Evolutionary conservation across 2,888 invertebrate genomes (phyloP).

Genomic region (Lamellibrachia columna): DNA sequence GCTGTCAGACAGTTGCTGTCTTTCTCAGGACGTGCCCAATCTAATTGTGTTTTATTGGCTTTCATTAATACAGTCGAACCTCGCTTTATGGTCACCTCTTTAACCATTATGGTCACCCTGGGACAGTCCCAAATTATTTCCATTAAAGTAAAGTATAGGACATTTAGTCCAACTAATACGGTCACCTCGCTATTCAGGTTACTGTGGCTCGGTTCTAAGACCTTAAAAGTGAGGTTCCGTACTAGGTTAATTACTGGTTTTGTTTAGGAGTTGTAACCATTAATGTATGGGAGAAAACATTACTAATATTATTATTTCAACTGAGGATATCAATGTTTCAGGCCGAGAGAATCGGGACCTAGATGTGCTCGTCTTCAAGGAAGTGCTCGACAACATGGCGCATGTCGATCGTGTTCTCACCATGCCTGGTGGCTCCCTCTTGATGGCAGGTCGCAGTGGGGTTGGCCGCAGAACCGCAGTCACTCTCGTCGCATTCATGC

Average conservation of each 20-base stretch:
- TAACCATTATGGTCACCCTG: too few relatives aligned
- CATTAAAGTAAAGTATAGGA: too few relatives aligned
- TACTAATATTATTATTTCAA: not conserved
- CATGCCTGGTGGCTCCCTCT: slow-evolving; percentile 73
- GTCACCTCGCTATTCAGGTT: too few relatives aligned
- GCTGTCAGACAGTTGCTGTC: not conserved
- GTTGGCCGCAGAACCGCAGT: slow-evolving; percentile 83
- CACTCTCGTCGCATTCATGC: slow-evolving; percentile 77
- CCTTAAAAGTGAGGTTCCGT: not conserved
- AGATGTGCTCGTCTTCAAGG: slow-evolving; percentile 74
- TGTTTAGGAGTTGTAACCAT: not conserved
- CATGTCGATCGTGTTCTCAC: slow-evolving; percentile 74
- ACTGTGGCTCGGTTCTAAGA: too few relatives aligned
- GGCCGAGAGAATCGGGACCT: slow-evolving; percentile 76
- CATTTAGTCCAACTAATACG: too few relatives aligned
- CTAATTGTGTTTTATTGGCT: not conserved
- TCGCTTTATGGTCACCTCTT: too few relatives aligned
- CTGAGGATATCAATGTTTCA: slow-evolving; percentile 50
- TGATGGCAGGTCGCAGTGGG: slow-evolving; percentile 82
- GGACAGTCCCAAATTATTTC: too few relatives aligned
- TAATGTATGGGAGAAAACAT: not conserved
- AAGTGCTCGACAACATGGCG: slow-evolving; percentile 75
- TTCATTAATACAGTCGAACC: too few relatives aligned
- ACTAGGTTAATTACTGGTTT: not conserved
- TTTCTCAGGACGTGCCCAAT: not conserved